Percentiles rank a stretch among this genome's conserved stretches.
phyloP scores from a whole-genome alignment of 2,888 invertebrate genomes.

The Drosophila mercatorum region DNA sequence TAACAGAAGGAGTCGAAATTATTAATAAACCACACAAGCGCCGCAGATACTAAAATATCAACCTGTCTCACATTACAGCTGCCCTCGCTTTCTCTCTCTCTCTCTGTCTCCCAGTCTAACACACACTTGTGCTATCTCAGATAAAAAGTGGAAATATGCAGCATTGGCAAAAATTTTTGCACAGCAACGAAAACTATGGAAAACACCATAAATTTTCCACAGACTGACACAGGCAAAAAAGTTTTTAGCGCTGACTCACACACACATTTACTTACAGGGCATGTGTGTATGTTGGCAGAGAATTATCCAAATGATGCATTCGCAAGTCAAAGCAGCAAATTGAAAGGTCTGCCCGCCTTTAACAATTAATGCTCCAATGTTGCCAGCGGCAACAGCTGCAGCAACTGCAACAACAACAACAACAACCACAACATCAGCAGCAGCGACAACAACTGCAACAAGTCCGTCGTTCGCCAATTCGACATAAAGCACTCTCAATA shows the following conservation, averaged over 20 bases:
- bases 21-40: slow-evolving; percentile 70
- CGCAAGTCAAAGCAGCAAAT: slow-evolving; percentile 55
- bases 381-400: slow-evolving; percentile 22
- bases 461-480: slow-evolving; percentile 6
- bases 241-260: slow-evolving; percentile 44
- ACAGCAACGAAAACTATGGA: slow-evolving; percentile 67
- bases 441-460: slow-evolving; percentile 9
- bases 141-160: slow-evolving; percentile 73
- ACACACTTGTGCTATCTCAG: slow-evolving; percentile 4
- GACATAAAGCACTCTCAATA: slow-evolving; percentile 18
- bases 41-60: slow-evolving; percentile 24
- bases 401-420: slow-evolving; percentile 12
- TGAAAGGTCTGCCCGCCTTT: slow-evolving; percentile 34
- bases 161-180: slow-evolving; percentile 68
- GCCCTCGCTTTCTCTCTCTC: background rate
- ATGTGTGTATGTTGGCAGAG: slow-evolving; percentile 10
- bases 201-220: slow-evolving; percentile 74
- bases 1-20: slow-evolving; percentile 53
- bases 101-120: background rate
- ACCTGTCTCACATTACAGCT: slow-evolving; percentile 29
- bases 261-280: background rate
- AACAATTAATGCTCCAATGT: slow-evolving; percentile 55
- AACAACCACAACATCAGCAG: background rate
- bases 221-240: slow-evolving; percentile 60
- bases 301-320: slow-evolving; percentile 69